Evolutionary conservation across 2,113 vertebrate genomes (phyloP).

Genomic region (Poeciliopsis prolifica): DNA sequence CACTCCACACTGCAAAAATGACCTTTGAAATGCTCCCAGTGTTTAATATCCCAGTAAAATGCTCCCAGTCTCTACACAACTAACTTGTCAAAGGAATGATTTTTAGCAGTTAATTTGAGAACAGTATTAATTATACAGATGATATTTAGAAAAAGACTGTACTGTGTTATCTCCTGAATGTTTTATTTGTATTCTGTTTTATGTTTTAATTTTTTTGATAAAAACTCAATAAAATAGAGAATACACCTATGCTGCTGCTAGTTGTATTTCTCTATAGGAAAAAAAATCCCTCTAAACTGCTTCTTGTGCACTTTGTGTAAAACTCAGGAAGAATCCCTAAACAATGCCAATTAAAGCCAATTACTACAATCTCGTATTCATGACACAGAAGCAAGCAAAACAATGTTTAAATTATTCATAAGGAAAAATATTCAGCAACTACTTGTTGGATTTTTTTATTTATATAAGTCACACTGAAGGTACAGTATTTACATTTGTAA

Average conservation of each 20-base stretch:
- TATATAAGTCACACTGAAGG: not conserved
- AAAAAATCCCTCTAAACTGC: not conserved
- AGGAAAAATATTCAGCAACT: not conserved
- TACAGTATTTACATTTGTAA: constrained; percentile 4
- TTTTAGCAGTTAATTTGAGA: constrained; percentile 12
- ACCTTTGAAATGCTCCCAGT: constrained; percentile 41
- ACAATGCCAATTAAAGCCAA: not conserved
- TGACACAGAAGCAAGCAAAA: not conserved
- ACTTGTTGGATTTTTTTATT: not conserved
- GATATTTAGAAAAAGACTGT: not conserved
- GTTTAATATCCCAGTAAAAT: constrained; percentile 3
- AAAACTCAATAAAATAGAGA: constrained; percentile 21
- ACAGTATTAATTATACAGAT: not conserved
- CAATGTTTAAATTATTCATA: not conserved
- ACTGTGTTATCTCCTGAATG: not conserved
- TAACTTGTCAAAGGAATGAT: not conserved
- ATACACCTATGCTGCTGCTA: not conserved
- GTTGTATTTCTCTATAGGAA: not conserved
- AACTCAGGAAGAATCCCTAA: not conserved
- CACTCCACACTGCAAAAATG: constrained; percentile 1
- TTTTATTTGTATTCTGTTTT: not conserved
- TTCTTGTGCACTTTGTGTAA: not conserved
- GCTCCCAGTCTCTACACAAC: constrained; percentile 3
- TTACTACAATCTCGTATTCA: not conserved
- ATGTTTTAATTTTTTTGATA: constrained; percentile 9